Evolutionary conservation across 2,113 vertebrate species (phyloP).

Genomic region (Chiloscyllium plagiosum): DNA sequence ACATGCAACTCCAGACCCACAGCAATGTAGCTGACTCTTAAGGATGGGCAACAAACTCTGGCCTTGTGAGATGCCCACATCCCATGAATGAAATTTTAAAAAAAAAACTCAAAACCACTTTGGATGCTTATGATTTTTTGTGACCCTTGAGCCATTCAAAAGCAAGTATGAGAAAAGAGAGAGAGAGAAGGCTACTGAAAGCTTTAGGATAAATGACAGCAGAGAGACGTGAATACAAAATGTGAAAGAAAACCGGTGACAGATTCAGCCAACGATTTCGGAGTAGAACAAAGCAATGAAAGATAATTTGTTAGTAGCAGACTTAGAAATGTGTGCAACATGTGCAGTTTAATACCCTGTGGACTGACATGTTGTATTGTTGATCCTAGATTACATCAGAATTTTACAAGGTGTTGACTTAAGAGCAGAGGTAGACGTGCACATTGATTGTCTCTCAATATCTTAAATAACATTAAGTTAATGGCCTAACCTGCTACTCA

Average conservation of each 20-base stretch:
- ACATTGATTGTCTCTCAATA: neutral
- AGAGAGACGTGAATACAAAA: neutral
- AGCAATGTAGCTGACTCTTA: no score
- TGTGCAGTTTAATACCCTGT: neutral
- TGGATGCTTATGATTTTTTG: neutral
- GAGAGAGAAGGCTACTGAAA: no score
- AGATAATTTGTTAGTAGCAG: neutral
- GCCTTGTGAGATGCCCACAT: no score
- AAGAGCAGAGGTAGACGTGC: no score
- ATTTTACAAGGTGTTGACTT: no score
- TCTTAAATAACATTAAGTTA: neutral
- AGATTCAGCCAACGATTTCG: neutral
- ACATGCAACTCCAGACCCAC: no score
- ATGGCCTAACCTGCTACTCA: neutral
- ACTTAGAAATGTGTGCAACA: neutral
- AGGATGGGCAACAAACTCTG: no score
- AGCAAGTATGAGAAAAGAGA: neutral
- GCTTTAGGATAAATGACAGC: neutral
- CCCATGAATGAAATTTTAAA: no score
- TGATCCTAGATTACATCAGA: neutral
- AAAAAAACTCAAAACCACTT: neutral
- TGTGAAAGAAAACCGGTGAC: neutral
- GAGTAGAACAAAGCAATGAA: neutral
- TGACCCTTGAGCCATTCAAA: neutral
- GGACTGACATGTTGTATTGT: neutral